Base-by-base conservation (phyloP, 2,113 vertebrate genomes). In the Cranoglanis bouderius region DNA sequence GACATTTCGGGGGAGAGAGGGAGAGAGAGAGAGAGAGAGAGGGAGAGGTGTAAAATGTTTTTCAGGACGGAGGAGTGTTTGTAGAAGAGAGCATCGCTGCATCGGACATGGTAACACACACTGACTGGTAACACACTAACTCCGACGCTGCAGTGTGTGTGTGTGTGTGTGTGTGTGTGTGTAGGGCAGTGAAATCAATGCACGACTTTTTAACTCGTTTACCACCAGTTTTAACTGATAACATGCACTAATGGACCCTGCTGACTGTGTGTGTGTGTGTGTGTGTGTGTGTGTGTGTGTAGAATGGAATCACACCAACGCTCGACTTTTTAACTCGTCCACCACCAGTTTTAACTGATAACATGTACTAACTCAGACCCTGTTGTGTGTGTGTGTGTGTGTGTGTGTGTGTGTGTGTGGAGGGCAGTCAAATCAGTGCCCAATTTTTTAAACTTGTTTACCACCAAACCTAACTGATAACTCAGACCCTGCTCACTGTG, bases 301-400 rank as follows among this genome's bases (percentile, higher is more conserved):
- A 3, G 14, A 2, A 5, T 6, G 59, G 19, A 59, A 24, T 65
- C 29, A 13, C 12, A 29, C 4, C 63, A 65, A 13, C n/a, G 63
- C 0, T 65, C 63, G 63, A 65, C 63, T 65, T 65, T 65, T 65
- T 13, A 59, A 59, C 57, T 59, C 21, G 57, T 59, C 12, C 1
- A 51, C 49, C 57, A 65, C 46, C 46, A 46, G 9, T 70, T 70
- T 29, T 32, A 24, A 59, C 21, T 24, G 57, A 0, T 32, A 67
- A 26, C 61, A 63, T 16, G 29, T 7, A 63, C 61, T 46, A n/a
- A 67, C 12, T 65, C 26, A 65, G 26, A 65, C 29, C 10, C 7
- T 67, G 63, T 67, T 63, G 61, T 63, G 26, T 63, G 61, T 80
- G 75, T 80, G 74, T 77, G 74, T 46, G 57, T 61, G 35, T 63